A percentile compares a stretch with the other conserved stretches of the same genome.
Conservation (phyloP, 2,888 invertebrate genomes). For the Meiosimyza decipiens region DNA sequence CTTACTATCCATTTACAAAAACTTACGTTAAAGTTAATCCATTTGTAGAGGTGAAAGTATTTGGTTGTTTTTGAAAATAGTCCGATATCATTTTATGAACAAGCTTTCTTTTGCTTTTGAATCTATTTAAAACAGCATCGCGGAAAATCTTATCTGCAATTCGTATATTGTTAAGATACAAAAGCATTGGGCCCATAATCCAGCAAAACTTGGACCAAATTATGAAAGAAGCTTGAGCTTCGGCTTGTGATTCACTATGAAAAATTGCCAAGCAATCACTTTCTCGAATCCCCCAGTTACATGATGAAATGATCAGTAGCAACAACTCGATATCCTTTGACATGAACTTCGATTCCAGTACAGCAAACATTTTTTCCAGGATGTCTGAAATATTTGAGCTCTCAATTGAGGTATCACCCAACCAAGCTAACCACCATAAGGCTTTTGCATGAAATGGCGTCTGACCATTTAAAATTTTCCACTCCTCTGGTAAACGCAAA, state of each 20-base stretch:
- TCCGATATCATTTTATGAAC: slow-evolving; percentile 61
- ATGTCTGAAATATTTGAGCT: slow-evolving; percentile 71
- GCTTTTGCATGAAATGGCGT: slow-evolving; percentile 67
- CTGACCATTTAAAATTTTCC: slow-evolving; percentile 60
- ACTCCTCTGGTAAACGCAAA: slow-evolving; percentile 61
- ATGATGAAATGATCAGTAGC: slow-evolving; percentile 78
- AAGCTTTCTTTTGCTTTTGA: slow-evolving; percentile 59
- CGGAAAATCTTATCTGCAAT: slow-evolving; percentile 63
- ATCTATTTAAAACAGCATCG: slow-evolving; percentile 59
- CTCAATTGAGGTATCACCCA: slow-evolving; percentile 70
- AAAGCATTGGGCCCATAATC: slow-evolving; percentile 66
- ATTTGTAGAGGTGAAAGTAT: slow-evolving; percentile 48
- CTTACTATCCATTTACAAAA: background rate
- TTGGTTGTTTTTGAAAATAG: slow-evolving; percentile 60
- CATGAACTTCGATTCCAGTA: slow-evolving; percentile 77
- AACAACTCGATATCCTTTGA: slow-evolving; percentile 75
- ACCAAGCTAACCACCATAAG: slow-evolving; percentile 74
- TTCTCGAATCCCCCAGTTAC: slow-evolving; percentile 82
- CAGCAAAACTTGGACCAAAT: slow-evolving; percentile 67
- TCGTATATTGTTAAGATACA: slow-evolving; percentile 61
- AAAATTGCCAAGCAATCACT: slow-evolving; percentile 73
- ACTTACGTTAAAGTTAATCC: slow-evolving; percentile 50
- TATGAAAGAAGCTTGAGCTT: slow-evolving; percentile 60
- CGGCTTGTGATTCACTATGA: slow-evolving; percentile 59
- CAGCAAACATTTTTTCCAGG: slow-evolving; percentile 73